Evolutionary conservation across 1,140 invertebrate genomes (phyloP).

Genomic region (Neodiprion virginianus): DNA sequence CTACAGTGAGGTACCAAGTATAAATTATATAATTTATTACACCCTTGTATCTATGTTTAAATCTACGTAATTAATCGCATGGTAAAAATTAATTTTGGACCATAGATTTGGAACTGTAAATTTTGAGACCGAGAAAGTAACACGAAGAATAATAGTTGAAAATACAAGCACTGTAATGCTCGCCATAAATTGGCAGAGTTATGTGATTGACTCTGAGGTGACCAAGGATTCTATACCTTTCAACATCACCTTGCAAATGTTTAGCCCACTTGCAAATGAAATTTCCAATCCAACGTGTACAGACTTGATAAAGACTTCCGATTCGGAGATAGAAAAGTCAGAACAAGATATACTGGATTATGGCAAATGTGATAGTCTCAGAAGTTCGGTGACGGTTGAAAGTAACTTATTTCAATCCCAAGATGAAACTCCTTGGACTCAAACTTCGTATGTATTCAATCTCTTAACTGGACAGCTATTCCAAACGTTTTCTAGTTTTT

Average conservation of each 20-base stretch:
- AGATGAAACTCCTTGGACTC: too few relatives aligned
- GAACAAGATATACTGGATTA: not conserved
- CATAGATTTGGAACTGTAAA: constrained; percentile 28
- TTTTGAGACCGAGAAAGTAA: not conserved
- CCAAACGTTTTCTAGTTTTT: too few relatives aligned
- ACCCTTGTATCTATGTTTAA: too few relatives aligned
- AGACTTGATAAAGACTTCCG: too few relatives aligned
- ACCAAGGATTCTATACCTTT: constrained; percentile 24
- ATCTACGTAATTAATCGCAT: too few relatives aligned
- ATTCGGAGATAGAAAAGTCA: not conserved
- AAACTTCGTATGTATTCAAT: too few relatives aligned
- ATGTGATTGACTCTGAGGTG: constrained; percentile 16
- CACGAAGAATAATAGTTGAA: constrained; percentile 26
- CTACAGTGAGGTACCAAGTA: constrained; percentile 38
- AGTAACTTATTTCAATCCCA: not conserved
- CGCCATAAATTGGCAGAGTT: constrained; percentile 36
- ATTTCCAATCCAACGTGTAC: not conserved
- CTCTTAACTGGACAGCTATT: too few relatives aligned
- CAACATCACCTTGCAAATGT: constrained; percentile 29
- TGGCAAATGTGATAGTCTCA: not conserved
- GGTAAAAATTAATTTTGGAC: too few relatives aligned
- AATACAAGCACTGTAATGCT: constrained; percentile 36
- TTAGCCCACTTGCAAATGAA: constrained; percentile 26
- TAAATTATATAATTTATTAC: not conserved
- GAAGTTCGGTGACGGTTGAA: not conserved